A percentile compares a stretch with the other conserved stretches of the same genome.
These are phyloP conservation scores for Cryptus viduatorius DNA, from an alignment of 2,888 invertebrate species.

Conservation along the genomic window DNA sequence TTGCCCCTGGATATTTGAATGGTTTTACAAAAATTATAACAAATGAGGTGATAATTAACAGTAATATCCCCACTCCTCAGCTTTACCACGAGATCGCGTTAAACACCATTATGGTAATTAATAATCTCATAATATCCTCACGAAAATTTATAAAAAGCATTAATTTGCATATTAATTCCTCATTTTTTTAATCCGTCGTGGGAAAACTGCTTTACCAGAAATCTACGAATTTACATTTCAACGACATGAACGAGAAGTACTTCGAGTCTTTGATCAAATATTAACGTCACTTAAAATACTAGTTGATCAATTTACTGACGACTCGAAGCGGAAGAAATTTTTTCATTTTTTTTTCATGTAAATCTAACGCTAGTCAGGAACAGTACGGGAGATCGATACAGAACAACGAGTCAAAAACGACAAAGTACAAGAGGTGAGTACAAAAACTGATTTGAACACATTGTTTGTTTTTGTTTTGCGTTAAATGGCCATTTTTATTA, in stretches of 20 bases:
- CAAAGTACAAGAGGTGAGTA: conserved; percentile 77
- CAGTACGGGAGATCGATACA: conserved; percentile 79
- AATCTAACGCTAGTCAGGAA: conserved; percentile 75
- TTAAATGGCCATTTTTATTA: conserved; percentile 84
- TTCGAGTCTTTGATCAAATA: background rate
- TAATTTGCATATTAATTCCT: background rate
- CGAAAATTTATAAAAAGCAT: background rate
- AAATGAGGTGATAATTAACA: too few relatives aligned
- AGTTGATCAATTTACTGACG: conserved; percentile 30
- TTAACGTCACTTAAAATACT: background rate
- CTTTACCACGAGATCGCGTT: too few relatives aligned
- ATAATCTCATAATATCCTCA: too few relatives aligned
- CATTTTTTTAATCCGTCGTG: background rate
- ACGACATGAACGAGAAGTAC: background rate
- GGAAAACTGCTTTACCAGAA: background rate
- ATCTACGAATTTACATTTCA: background rate
- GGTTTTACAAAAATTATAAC: too few relatives aligned
- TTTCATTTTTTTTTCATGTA: conserved; percentile 4
- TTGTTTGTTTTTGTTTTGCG: conserved; percentile 78
- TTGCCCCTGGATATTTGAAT: too few relatives aligned
- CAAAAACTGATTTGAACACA: conserved; percentile 82
- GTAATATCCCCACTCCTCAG: too few relatives aligned
- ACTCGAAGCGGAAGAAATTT: background rate
- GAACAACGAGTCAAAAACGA: conserved; percentile 49
- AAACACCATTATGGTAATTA: too few relatives aligned